Percentiles rank a stretch among this genome's conserved stretches.
phyloP scores from a whole-genome alignment of 2,113 vertebrate species.

The Vicugna pacos region DNA sequence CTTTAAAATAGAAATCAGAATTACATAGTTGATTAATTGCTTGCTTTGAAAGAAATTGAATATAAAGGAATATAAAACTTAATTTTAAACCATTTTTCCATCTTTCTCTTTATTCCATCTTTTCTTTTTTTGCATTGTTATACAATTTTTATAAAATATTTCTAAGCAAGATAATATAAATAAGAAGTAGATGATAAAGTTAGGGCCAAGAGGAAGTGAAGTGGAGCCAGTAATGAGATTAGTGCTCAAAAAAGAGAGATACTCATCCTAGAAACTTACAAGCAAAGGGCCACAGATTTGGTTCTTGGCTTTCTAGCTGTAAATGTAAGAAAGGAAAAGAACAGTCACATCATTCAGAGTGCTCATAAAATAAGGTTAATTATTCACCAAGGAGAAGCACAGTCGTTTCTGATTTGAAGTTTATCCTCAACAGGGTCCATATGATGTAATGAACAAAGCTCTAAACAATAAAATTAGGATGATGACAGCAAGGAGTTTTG shows the following conservation, averaged over 20 bases:
- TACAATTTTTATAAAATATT: background rate
- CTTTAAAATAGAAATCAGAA: background rate
- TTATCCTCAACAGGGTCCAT: background rate
- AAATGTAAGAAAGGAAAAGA: background rate
- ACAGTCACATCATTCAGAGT: background rate
- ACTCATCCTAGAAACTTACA: background rate
- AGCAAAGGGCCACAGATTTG: background rate
- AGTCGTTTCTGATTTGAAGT: conserved; percentile 18
- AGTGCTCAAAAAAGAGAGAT: background rate
- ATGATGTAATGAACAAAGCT: background rate
- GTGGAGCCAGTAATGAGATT: background rate
- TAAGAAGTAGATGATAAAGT: background rate
- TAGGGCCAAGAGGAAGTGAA: background rate
- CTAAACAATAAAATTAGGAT: background rate
- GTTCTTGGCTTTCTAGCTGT: background rate
- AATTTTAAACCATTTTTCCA: background rate
- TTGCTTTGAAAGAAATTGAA: background rate
- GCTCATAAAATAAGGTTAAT: background rate
- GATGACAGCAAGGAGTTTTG: background rate
- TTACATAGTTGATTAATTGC: background rate
- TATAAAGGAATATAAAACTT: background rate
- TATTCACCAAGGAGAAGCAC: background rate
- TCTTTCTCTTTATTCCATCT: background rate
- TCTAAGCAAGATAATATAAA: background rate
- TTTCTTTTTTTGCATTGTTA: background rate